These are phyloP conservation scores for Lycocerus yunnanus DNA, from an alignment of 2,888 invertebrate species.

Conservation along the genomic window DNA sequence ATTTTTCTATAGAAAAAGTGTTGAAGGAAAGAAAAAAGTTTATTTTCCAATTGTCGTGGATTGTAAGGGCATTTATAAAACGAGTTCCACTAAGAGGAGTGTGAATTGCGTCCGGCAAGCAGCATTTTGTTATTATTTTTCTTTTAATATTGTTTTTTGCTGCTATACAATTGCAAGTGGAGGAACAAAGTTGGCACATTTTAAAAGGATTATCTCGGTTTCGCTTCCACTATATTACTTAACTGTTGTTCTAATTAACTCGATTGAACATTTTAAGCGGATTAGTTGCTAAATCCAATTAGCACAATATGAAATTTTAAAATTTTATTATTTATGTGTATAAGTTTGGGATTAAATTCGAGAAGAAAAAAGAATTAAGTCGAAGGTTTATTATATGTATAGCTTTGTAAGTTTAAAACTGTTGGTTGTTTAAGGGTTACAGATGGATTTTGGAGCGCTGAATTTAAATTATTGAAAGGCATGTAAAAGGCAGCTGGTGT, in stretches of 20 bases:
- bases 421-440: slow-evolving; percentile 36
- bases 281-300: slow-evolving; percentile 10
- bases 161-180: slow-evolving; percentile 9
- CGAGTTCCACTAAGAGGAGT: slow-evolving; percentile 11
- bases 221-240: slow-evolving; percentile 14
- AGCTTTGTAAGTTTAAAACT: slow-evolving; percentile 4
- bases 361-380: not conserved
- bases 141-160: slow-evolving; percentile 19
- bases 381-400: not conserved
- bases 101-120: slow-evolving; percentile 9
- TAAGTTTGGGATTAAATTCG: not conserved
- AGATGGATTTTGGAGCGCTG: slow-evolving; percentile 45
- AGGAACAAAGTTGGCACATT: slow-evolving; percentile 21
- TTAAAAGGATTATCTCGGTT: slow-evolving; percentile 24
- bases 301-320: not conserved
- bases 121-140: slow-evolving; percentile 26
- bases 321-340: not conserved
- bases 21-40: not conserved
- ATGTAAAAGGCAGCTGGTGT: slow-evolving; percentile 45
- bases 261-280: slow-evolving; percentile 15
- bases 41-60: slow-evolving; percentile 5
- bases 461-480: slow-evolving; percentile 45
- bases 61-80: slow-evolving; percentile 26
- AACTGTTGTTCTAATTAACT: slow-evolving; percentile 13
- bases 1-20: not conserved